These are phyloP conservation scores for Heliothis virescens DNA, from an alignment of 1,140 invertebrate species.

Conservation along the genomic window DNA sequence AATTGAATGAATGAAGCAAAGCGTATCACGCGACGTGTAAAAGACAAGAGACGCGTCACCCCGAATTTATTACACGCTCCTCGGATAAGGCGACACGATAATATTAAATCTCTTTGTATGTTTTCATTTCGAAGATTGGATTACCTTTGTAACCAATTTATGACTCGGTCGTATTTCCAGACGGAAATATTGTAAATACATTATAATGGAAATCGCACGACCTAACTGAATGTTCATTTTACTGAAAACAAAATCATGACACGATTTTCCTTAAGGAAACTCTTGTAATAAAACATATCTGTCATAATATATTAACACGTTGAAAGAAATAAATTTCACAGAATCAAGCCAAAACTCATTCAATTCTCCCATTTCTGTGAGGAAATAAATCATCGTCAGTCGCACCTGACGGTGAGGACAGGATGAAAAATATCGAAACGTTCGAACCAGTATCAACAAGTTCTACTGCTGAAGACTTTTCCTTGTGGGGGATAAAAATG, in stretches of 20 bases:
- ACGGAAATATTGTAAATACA: constrained; percentile 4
- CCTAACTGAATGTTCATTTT: constrained; percentile 17
- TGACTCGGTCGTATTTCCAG: constrained; percentile 37
- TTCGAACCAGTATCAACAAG: constrained; percentile 65
- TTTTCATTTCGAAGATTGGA: constrained; percentile 52
- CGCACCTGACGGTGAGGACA: constrained; percentile 68
- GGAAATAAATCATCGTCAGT: constrained; percentile 74
- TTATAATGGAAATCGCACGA: constrained; percentile 12
- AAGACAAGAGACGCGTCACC: constrained; percentile 14
- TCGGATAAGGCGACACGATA: constrained; percentile 51
- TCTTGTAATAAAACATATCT: constrained; percentile 39
- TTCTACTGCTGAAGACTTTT: constrained; percentile 53
- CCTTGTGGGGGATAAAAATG: constrained; percentile 33
- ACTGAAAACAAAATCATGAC: constrained; percentile 39
- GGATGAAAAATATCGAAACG: constrained; percentile 72
- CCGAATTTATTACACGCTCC: constrained; percentile 46
- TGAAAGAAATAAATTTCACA: constrained; percentile 58
- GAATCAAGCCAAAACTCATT: constrained; percentile 62
- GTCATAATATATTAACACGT: constrained; percentile 50
- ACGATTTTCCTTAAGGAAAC: constrained; percentile 18
- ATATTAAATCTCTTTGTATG: constrained; percentile 58
- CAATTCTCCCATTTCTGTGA: constrained; percentile 68
- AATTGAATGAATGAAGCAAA: constrained; percentile 17
- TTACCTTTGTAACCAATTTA: constrained; percentile 58
- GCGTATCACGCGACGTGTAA: background rate